Evolutionary conservation across 2,797 vertebrate genomes (phyloP).

Genomic region (Astyanax mexicanus): DNA sequence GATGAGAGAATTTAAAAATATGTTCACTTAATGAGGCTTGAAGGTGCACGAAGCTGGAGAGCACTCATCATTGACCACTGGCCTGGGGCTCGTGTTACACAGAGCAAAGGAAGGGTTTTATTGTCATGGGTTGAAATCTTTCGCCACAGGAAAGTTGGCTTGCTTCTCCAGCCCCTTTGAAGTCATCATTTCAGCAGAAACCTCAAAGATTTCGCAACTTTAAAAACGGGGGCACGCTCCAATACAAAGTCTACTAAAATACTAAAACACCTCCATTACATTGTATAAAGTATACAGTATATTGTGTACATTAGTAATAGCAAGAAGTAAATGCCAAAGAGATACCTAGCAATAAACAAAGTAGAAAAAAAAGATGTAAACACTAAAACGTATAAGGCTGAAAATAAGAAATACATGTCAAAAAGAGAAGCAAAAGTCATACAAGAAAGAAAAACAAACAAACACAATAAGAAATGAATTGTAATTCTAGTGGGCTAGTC

Average conservation of each 20-base stretch:
- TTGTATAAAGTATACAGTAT: too few species aligned
- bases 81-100: conserved; percentile 56
- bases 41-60: conserved; percentile 65
- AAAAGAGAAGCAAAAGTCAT: too few species aligned
- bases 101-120: conserved; percentile 62
- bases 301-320: too few species aligned
- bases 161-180: conserved; percentile 64
- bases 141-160: conserved; percentile 44
- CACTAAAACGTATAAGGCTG: too few species aligned
- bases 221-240: background rate
- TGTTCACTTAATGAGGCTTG: conserved; percentile 41
- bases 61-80: conserved; percentile 63
- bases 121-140: conserved; percentile 49
- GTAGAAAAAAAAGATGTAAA: too few species aligned
- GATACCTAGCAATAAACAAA: too few species aligned
- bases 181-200: conserved; percentile 62
- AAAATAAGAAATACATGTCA: too few species aligned
- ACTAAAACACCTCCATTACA: too few species aligned
- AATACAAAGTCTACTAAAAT: background rate
- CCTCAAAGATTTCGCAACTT: conserved; percentile 43
- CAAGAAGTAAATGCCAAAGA: too few species aligned
- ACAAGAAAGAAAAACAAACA: too few species aligned
- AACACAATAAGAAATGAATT: too few species aligned
- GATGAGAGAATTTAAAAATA: conserved; percentile 13
- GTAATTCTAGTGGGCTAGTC: too few species aligned